Evolutionary conservation across 1,140 invertebrate species (phyloP).

Genomic region (Eriocheir sinensis): DNA sequence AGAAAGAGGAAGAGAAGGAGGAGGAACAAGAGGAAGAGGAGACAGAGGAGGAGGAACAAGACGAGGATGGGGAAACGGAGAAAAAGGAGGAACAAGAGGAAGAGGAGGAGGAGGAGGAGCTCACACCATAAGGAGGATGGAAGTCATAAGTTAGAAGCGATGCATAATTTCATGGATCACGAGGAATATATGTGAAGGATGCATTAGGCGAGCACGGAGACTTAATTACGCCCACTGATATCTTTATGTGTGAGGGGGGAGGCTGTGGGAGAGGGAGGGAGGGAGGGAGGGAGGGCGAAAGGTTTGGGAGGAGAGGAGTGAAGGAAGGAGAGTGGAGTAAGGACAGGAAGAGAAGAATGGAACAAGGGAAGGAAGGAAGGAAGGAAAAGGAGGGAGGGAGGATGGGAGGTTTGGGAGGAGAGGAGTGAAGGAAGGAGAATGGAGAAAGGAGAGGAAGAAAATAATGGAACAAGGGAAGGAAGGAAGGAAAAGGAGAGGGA

Average conservation of each 20-base stretch:
- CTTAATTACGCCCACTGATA: conserved; percentile 4
- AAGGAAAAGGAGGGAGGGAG: neutral
- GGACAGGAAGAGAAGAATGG: neutral
- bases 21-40: neutral
- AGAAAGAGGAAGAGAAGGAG: neutral
- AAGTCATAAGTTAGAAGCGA: neutral
- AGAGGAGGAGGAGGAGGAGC: neutral
- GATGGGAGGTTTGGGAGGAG: neutral
- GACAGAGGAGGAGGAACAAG: neutral
- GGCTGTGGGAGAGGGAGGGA: neutral
- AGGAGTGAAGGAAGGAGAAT: neutral
- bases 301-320: too few relatives aligned
- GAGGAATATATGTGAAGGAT: neutral
- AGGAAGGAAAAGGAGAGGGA: neutral
- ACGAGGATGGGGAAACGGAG: neutral
- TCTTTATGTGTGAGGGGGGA: neutral
- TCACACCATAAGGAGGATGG: conserved; percentile 21
- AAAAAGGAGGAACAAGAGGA: neutral
- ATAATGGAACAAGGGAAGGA: neutral
- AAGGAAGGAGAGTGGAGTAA: too few relatives aligned
- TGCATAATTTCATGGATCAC: conserved; percentile 25
- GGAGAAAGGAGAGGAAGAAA: neutral
- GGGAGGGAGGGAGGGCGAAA: neutral
- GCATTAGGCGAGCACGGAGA: neutral
- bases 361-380: neutral